A percentile compares a stretch with the other conserved stretches of the same genome.
Evolutionary conservation across 2,888 invertebrate genomes (phyloP).

Genomic region (Netelia melanura): DNA sequence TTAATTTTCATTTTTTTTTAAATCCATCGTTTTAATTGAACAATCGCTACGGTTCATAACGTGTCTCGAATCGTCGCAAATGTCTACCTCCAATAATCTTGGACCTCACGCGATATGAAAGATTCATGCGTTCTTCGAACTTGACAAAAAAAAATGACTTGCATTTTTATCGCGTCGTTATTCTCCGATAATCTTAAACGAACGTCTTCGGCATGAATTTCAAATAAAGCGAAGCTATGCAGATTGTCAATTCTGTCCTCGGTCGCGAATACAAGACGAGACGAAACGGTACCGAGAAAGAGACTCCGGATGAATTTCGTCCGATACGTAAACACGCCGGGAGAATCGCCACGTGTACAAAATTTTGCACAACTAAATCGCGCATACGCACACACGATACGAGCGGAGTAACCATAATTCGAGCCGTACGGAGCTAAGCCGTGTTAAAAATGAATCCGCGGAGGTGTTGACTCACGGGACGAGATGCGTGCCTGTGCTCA

Average conservation of each 20-base stretch:
- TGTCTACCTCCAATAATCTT: no score
- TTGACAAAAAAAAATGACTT: slow-evolving; percentile 26
- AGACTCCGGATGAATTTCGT: not conserved
- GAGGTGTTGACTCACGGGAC: slow-evolving; percentile 57
- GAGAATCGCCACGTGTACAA: slow-evolving; percentile 25
- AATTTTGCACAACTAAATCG: slow-evolving; percentile 9
- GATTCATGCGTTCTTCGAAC: not conserved
- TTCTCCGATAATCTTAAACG: not conserved
- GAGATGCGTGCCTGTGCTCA: slow-evolving; percentile 6
- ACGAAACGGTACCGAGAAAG: not conserved
- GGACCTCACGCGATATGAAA: not conserved
- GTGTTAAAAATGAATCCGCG: slow-evolving; percentile 38
- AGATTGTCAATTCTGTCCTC: not conserved
- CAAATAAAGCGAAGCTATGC: not conserved
- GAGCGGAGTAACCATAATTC: slow-evolving; percentile 25
- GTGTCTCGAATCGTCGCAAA: not conserved
- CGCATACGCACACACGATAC: slow-evolving; percentile 28
- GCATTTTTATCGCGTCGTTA: not conserved
- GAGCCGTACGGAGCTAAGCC: slow-evolving; percentile 46
- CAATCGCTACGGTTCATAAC: not conserved
- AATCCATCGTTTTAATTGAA: slow-evolving; percentile 28
- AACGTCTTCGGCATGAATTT: not conserved
- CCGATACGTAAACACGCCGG: not conserved
- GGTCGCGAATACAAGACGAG: slow-evolving; percentile 12
- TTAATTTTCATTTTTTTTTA: slow-evolving; percentile 44